phyloP scores from a whole-genome alignment of 2,113 vertebrate species.

The Aramus guarauna region DNA sequence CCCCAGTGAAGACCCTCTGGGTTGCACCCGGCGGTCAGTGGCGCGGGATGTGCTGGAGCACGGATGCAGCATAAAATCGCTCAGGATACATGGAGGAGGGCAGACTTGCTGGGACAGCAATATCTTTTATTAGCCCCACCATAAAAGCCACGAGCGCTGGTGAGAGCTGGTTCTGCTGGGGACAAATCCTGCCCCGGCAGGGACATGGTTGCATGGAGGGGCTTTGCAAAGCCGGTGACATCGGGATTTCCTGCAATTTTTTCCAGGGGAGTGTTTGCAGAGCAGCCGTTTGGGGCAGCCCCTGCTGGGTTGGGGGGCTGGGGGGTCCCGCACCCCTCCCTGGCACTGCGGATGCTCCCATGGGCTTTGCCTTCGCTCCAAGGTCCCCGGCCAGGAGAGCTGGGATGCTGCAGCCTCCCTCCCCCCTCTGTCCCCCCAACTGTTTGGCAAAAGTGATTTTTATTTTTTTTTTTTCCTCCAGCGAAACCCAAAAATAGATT shows the following conservation, averaged over 20 bases:
- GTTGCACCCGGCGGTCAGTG: background rate
- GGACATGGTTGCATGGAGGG: background rate
- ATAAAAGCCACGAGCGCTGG: background rate
- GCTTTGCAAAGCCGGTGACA: rapidly evolving
- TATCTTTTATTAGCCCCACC: background rate
- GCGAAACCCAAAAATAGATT: slow-evolving; percentile 36
- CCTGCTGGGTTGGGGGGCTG: rapidly evolving
- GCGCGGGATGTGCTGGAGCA: rapidly evolving
- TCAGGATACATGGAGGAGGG: background rate
- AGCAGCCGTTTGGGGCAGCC: background rate
- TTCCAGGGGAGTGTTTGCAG: background rate
- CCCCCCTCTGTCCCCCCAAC: background rate
- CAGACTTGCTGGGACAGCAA: background rate
- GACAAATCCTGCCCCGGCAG: background rate
- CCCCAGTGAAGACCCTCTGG: background rate
- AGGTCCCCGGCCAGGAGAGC: background rate
- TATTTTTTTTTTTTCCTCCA: background rate
- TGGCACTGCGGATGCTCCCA: background rate
- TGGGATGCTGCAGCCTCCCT: background rate
- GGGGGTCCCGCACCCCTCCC: background rate
- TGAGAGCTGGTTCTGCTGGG: background rate
- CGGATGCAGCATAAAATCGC: rapidly evolving
- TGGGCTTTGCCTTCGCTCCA: background rate
- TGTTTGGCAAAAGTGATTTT: background rate
- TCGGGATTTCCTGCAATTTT: rapidly evolving